These are phyloP conservation scores for Brachymystax lenok DNA, from an alignment of 2,797 vertebrate genomes.

Conservation along the genomic window DNA sequence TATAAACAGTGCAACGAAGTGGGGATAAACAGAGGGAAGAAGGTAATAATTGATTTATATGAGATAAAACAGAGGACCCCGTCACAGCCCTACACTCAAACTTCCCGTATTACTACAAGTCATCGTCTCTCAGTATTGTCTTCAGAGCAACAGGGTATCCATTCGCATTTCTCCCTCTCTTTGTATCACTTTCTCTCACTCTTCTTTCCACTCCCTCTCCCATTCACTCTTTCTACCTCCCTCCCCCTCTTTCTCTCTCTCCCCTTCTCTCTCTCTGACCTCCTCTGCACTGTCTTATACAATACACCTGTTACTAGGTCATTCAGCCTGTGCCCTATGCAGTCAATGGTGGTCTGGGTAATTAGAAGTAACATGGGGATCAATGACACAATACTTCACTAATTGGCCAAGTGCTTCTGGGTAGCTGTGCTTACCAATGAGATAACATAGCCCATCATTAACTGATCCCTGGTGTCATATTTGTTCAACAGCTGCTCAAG, in stretches of 20 bases:
- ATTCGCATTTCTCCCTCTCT: conserved; percentile 13
- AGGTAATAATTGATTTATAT: neutral
- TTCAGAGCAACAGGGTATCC: neutral
- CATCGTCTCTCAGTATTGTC: neutral
- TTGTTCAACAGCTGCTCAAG: neutral
- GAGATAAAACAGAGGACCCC: neutral
- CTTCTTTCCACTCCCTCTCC: conserved; percentile 11
- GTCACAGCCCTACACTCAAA: neutral
- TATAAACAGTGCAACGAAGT: too few relatives aligned
- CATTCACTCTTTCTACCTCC: conserved; percentile 5
- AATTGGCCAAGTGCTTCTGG: conserved; percentile 4
- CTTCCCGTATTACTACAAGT: neutral
- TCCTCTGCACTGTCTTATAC: conserved; percentile 1
- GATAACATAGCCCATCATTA: neutral
- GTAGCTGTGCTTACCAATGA: neutral
- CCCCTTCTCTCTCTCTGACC: too few relatives aligned
- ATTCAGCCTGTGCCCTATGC: conserved; percentile 26
- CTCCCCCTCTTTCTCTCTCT: neutral
- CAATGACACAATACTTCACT: neutral
- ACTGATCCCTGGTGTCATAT: conserved; percentile 21
- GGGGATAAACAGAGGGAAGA: neutral
- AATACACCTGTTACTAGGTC: neutral
- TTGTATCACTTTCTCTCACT: conserved; percentile 6
- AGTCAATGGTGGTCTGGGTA: conserved; percentile 24
- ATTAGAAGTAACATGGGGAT: conserved; percentile 13